phyloP scores from a whole-genome alignment of 1,140 invertebrate genomes.

The Pseudobourletiella spinata region DNA sequence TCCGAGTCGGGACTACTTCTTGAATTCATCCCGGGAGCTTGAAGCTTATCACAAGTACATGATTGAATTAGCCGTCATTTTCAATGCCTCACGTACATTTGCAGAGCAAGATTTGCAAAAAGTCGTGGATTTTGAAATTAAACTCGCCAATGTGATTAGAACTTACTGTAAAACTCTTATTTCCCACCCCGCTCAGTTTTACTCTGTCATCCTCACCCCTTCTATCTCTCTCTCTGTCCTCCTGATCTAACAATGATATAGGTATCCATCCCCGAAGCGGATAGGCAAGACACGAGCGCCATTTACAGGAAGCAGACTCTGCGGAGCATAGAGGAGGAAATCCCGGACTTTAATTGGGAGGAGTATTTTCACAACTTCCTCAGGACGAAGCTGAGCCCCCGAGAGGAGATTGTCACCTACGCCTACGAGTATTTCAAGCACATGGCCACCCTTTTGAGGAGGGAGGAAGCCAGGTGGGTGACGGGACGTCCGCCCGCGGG shows the following conservation, averaged over 20 bases:
- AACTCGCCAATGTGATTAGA: slow-evolving; percentile 62
- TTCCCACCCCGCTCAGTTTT: too few species aligned
- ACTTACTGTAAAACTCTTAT: too few species aligned
- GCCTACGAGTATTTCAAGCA: slow-evolving; percentile 67
- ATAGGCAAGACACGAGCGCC: slow-evolving; percentile 68
- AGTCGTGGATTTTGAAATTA: slow-evolving; percentile 65
- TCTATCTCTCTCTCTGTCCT: not conserved
- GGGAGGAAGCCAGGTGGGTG: slow-evolving; percentile 54
- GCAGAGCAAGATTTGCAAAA: slow-evolving; percentile 55
- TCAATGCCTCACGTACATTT: slow-evolving; percentile 57
- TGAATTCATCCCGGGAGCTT: slow-evolving; percentile 55
- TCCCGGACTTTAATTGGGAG: slow-evolving; percentile 69
- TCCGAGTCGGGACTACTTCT: slow-evolving; percentile 70
- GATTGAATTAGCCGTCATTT: slow-evolving; percentile 55
- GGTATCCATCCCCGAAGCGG: slow-evolving; percentile 66
- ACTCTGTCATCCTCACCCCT: too few species aligned
- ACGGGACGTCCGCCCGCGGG: too few species aligned
- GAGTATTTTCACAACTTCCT: slow-evolving; percentile 63
- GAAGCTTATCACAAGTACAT: slow-evolving; percentile 29
- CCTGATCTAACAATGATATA: too few species aligned
- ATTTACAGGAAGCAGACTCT: slow-evolving; percentile 65
- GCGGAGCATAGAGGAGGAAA: slow-evolving; percentile 54
- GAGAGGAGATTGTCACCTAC: slow-evolving; percentile 69
- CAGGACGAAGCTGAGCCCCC: slow-evolving; percentile 50
- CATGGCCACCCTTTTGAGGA: too few species aligned